A percentile compares a stretch with the other conserved stretches of the same genome.
Evolutionary conservation across 2,888 invertebrate genomes (phyloP).

Genomic region (Oxystoma pomonae): DNA sequence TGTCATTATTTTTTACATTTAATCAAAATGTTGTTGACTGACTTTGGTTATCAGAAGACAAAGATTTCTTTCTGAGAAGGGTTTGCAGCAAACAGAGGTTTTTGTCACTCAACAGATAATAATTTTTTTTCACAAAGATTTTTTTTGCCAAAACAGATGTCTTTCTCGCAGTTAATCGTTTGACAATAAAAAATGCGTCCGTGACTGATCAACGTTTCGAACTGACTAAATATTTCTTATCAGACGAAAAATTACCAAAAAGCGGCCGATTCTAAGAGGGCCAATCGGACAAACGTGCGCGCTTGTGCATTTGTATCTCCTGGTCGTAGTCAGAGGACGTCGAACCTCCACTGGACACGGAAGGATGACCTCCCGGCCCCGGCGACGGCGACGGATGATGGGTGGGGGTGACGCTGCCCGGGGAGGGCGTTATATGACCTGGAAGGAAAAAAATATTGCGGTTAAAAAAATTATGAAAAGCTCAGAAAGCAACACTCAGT

Average conservation of each 20-base stretch:
- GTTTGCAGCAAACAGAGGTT: too few species aligned
- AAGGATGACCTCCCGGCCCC: slow-evolving; percentile 15
- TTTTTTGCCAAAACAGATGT: too few species aligned
- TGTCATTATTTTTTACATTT: too few species aligned
- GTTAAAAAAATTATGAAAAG: too few species aligned
- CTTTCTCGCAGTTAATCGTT: too few species aligned
- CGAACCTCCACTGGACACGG: slow-evolving; percentile 39
- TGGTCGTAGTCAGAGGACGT: slow-evolving; percentile 52
- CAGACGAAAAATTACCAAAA: slow-evolving; percentile 6
- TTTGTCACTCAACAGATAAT: too few species aligned
- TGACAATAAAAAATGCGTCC: too few species aligned
- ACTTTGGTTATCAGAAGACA: too few species aligned
- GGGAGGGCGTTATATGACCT: slow-evolving; percentile 55
- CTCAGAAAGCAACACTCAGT: too few species aligned
- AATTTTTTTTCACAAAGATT: too few species aligned
- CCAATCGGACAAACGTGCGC: slow-evolving; percentile 88
- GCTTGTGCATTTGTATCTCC: slow-evolving; percentile 61
- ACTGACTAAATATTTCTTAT: background rate
- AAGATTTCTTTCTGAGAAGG: too few species aligned
- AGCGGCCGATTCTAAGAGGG: slow-evolving; percentile 64
- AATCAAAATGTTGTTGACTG: too few species aligned
- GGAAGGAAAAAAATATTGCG: background rate
- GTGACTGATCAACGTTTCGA: background rate
- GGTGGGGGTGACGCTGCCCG: slow-evolving; percentile 78
- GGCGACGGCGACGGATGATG: slow-evolving; percentile 69